Evolutionary conservation across 2,888 invertebrate genomes (phyloP).

Genomic region (Papilio protenor): DNA sequence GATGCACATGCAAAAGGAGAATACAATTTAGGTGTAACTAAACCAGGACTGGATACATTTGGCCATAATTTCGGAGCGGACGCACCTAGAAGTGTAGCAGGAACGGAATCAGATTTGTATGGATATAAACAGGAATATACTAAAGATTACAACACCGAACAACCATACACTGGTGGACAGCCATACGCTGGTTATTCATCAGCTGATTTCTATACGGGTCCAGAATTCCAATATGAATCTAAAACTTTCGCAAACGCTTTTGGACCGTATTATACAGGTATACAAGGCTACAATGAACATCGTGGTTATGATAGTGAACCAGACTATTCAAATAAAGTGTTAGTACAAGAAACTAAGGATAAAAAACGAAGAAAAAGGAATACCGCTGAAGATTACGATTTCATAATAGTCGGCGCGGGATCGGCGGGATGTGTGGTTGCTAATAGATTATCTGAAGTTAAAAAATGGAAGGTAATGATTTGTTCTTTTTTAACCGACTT

Average conservation of each 20-base stretch:
- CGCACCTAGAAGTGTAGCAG: neutral
- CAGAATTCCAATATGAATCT: slow-evolving; percentile 52
- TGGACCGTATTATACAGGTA: slow-evolving; percentile 41
- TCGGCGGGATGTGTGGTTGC: slow-evolving; percentile 88
- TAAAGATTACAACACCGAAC: slow-evolving; percentile 54
- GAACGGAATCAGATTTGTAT: neutral
- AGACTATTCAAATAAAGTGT: slow-evolving; percentile 58
- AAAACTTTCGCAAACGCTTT: slow-evolving; percentile 50
- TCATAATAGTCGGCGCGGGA: slow-evolving; percentile 87
- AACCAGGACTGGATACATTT: neutral
- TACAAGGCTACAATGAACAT: slow-evolving; percentile 43
- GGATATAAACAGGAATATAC: slow-evolving; percentile 44
- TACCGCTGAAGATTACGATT: slow-evolving; percentile 80
- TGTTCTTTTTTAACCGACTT: neutral
- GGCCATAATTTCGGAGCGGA: neutral
- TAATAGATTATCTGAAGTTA: slow-evolving; percentile 85
- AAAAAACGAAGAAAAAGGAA: slow-evolving; percentile 60
- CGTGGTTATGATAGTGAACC: slow-evolving; percentile 53
- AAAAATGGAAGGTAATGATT: slow-evolving; percentile 81
- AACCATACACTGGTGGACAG: slow-evolving; percentile 56
- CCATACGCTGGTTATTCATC: slow-evolving; percentile 52
- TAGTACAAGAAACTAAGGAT: slow-evolving; percentile 46
- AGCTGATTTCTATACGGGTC: slow-evolving; percentile 57
- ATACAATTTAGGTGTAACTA: neutral
- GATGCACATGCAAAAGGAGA: neutral